These are phyloP conservation scores for Phoeniculus purpureus DNA, from an alignment of 2,797 vertebrate species.

Conservation along the genomic window DNA sequence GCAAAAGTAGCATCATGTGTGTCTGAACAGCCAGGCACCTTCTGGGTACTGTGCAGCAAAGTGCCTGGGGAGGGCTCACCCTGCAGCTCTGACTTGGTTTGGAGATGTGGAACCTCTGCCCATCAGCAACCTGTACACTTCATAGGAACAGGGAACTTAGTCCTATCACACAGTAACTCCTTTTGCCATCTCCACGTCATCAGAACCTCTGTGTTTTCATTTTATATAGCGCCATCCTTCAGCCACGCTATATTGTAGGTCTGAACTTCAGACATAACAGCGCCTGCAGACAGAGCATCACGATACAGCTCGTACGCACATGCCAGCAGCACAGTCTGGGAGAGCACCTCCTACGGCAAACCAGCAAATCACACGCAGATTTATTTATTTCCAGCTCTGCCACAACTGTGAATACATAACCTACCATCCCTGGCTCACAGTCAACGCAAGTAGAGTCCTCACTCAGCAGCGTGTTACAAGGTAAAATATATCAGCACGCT, in stretches of 20 bases:
- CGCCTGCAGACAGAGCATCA: not conserved
- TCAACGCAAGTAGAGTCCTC: not conserved
- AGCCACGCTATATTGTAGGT: not conserved
- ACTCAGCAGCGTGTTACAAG: not conserved
- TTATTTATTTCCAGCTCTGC: slow-evolving; percentile 7
- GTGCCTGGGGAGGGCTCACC: not conserved
- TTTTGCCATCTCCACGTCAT: not conserved
- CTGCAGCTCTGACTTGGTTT: not conserved
- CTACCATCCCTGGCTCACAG: not conserved
- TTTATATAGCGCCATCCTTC: not conserved
- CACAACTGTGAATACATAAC: not conserved
- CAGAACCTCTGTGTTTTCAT: not conserved
- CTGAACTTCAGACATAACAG: not conserved
- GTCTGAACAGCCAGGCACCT: not conserved
- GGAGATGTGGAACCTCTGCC: not conserved
- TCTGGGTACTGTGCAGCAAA: not conserved
- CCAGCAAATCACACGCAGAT: not conserved
- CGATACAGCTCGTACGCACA: not conserved
- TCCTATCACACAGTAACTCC: not conserved
- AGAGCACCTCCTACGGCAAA: not conserved
- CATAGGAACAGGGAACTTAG: not conserved
- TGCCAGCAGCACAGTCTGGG: accelerated
- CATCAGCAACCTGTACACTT: accelerated
- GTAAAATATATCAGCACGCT: not conserved
- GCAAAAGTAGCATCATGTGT: not conserved